Base-by-base conservation (phyloP, 2,113 vertebrate genomes). In the Aplodontia rufa region DNA sequence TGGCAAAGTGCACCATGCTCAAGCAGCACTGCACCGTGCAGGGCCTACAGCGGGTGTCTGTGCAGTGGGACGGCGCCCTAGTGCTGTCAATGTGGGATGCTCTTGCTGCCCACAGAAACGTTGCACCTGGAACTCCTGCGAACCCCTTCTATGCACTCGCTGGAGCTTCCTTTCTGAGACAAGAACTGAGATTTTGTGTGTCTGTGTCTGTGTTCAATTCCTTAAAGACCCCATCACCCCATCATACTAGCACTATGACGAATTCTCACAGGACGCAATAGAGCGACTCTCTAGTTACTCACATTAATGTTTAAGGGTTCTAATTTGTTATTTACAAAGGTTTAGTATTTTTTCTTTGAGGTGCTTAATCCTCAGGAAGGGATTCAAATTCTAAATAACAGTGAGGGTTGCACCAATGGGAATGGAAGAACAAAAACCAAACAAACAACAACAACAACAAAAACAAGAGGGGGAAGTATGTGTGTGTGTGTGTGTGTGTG, bases 351-450 rank as follows among this genome's bases (percentile, higher is more conserved):
- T 72, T 82, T 69, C 91, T 96, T 96, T 95, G 16, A 97, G 97
- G 95, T 97, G 95, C 95, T 96, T 66, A 82, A 96, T 97, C 87
- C 92, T 97, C 95, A 90, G 88, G 80, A 98, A 97, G 93, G 80
- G 89, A 96, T 93, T 32, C 88, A 97, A 96, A 97, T 91, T 87
- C 95, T 90, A 96, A 94, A 87, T 88, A 3, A 95, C 94, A 96
- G 92, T 85, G 71, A 20, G 71, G 74, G 17, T 3, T 35, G 88
- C 60, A 75, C 89, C 66, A 81, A 13, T 3, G n/a, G 76, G 87
- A 78, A 72, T 40, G 49, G 35, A 60, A 58, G 24, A 58, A 24
- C 9, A 13, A 53, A n/a, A n/a, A n/a, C n/a, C n/a, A n/a, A n/a
- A n/a, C n/a, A n/a, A n/a, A n/a, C n/a, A n/a, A n/a, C n/a, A n/a